Evolutionary conservation across 1,140 invertebrate species (phyloP), one percentile per base, ranked within the genome.

Genomic region (Heliconius himera): DNA sequence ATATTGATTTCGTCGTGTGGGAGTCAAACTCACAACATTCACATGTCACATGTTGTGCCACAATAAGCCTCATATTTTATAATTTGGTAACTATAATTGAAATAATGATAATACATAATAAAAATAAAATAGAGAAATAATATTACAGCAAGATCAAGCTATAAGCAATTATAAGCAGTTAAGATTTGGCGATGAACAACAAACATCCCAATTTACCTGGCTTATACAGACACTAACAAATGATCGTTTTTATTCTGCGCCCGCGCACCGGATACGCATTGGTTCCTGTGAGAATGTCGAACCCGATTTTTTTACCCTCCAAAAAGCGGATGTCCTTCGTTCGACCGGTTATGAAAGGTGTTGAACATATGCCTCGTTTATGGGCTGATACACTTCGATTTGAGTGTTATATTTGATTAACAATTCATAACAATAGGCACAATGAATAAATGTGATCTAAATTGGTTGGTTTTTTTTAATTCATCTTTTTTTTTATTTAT

Each of bases 291-390:
- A 92, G 92, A 94, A 94, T 91, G 90, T 91, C 87, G 92, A 91
- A 87, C 88, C 88, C 90, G 86, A 91, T 94, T 92, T 94, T 92
- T 92, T 91, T 89, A 88, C 87, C 86, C 86, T 90, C 88, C 90
- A 93, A 93, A 94, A 93, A 93, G 90, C 93, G 93, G 93, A 94
- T 93, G 93, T 94, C 93, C 93, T 94, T 94, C 93, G 87, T 87
- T 85, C 90, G 90, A 94, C 93, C 90, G 93, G 91, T 93, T 94
- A 93, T 94, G 91, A 94, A 94, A 94, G 93, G 93, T 93, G 93
- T 94, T 91, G 93, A 94, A 90, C 93, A 94, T 93, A 94, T 94
- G 93, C 90, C 77, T 81, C 80, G 66, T 81, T 81, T 81, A 81
- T 81, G 76, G 76, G 22, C 51, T 76, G 73, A 81, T 76, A 81